Evolutionary conservation across 35 echinoderm and acorn worm species (phyloP).

Genomic region (Holothuria glaberrima): DNA sequence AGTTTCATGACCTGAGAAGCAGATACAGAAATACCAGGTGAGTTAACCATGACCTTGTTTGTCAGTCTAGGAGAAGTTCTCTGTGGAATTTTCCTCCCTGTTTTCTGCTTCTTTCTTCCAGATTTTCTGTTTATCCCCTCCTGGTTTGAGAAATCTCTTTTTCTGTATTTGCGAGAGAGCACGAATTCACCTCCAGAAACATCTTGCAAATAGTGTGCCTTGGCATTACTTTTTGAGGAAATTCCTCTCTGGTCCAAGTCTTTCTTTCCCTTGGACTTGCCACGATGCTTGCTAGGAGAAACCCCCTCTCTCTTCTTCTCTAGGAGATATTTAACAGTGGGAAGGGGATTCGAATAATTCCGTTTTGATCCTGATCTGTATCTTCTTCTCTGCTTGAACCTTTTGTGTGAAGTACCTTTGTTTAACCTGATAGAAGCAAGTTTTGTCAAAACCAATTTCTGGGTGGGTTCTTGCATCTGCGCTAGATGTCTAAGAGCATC

Average conservation of each 20-base stretch:
- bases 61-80: not conserved
- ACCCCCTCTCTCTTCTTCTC: slow-evolving; percentile 35
- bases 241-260: not conserved
- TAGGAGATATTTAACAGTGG: slow-evolving; percentile 23
- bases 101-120: not conserved
- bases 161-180: not conserved
- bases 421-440: not conserved
- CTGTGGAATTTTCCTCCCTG: not conserved
- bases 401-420: not conserved
- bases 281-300: not conserved
- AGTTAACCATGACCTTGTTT: not conserved
- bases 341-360: not conserved
- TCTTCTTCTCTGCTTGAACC: not conserved
- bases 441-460: not conserved
- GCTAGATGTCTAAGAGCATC: slow-evolving; percentile 38
- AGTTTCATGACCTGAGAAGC: slow-evolving; percentile 49
- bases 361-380: slow-evolving; percentile 16
- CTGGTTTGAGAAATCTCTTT: not conserved
- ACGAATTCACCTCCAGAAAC: not conserved
- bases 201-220: no score
- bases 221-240: not conserved
- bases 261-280: not conserved
- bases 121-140: not conserved
- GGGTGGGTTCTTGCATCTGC: slow-evolving; percentile 15
- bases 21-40: not conserved